Conservation (phyloP, 2,888 invertebrate genomes). For the Trachelus troglodyta region DNA sequence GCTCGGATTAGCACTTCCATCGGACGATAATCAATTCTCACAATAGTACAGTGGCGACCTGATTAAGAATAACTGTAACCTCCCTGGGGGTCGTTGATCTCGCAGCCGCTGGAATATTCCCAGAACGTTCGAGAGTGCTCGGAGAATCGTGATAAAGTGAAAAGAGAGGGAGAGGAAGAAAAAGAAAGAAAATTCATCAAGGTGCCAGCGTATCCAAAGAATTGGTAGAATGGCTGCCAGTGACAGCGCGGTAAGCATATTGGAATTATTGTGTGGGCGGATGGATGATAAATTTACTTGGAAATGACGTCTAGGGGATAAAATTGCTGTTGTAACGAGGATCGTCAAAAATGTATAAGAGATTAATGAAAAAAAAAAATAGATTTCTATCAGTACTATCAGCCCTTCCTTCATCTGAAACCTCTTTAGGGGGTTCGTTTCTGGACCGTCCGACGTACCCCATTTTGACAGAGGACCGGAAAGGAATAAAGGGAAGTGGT, state of each 20-base stretch:
- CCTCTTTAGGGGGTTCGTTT: not conserved
- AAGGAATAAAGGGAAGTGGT: not conserved
- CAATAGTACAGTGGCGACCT: constrained; percentile 11
- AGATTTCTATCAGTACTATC: not conserved
- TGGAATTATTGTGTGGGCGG: not conserved
- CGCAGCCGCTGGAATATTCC: not conserved
- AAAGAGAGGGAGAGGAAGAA: not conserved
- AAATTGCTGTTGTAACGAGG: not conserved
- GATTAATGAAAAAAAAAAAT: not conserved
- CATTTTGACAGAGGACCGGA: not conserved
- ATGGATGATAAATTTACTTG: not conserved
- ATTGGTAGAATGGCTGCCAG: not conserved
- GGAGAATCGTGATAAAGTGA: not conserved
- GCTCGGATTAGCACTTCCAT: constrained; percentile 29
- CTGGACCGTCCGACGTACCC: not conserved
- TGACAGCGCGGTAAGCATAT: not conserved
- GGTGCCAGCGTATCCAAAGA: not conserved
- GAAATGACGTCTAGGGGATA: not conserved
- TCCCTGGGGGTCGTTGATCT: not conserved
- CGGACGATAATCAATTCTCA: constrained; percentile 26
- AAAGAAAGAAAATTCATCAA: not conserved
- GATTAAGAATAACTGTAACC: constrained; percentile 21
- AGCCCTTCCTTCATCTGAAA: not conserved
- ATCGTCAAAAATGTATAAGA: not conserved
- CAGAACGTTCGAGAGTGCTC: not conserved